Evolutionary conservation across 1,140 invertebrate genomes (phyloP).

Genomic region (Brachionus asplanchnoidis): DNA sequence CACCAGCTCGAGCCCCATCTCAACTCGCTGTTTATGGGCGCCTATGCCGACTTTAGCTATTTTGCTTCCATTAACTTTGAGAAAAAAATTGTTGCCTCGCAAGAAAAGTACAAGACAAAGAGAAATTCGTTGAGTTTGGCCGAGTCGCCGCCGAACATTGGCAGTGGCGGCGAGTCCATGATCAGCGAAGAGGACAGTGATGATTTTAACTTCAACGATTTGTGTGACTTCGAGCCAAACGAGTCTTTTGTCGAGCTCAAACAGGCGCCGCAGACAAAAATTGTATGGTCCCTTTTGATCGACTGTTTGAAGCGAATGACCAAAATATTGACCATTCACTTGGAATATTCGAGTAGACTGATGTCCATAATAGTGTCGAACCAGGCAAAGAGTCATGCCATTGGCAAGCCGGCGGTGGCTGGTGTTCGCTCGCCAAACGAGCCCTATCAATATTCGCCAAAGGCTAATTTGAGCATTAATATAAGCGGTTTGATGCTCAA

Average conservation of each 20-base stretch:
- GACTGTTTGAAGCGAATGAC: background rate
- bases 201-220: slow-evolving; percentile 1
- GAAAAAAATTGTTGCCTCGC: background rate
- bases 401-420: background rate
- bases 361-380: background rate
- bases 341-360: slow-evolving; percentile 22
- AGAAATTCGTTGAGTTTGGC: background rate
- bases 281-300: background rate
- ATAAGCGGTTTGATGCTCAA: background rate
- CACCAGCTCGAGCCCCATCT: background rate
- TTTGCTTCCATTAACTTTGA: slow-evolving; percentile 20
- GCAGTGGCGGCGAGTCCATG: slow-evolving; percentile 18
- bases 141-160: background rate
- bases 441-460: background rate
- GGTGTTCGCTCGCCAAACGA: background rate
- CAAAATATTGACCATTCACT: background rate
- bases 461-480: background rate
- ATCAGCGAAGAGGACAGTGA: slow-evolving; percentile 16
- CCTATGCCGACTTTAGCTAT: background rate
- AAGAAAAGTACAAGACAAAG: background rate
- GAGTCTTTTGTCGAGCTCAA: background rate
- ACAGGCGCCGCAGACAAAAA: background rate
- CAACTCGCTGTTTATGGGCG: background rate
- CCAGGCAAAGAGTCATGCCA: background rate
- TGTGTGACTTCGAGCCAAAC: background rate